Conservation (phyloP, 2,797 vertebrate genomes). For the Buceros bicornis region DNA sequence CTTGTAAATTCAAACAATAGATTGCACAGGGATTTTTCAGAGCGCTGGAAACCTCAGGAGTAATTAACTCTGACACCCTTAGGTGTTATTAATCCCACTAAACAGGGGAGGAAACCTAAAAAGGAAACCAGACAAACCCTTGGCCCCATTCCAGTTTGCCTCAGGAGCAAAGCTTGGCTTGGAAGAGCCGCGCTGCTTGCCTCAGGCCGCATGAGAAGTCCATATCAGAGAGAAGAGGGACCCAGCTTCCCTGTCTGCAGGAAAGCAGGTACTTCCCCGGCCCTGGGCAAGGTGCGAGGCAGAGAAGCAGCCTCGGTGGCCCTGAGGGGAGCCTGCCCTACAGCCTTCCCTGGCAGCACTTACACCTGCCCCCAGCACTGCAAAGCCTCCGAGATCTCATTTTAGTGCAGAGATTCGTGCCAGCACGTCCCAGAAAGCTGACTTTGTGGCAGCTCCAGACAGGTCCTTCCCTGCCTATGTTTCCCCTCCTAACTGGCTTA, state of each 20-base stretch:
- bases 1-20: background rate
- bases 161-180: background rate
- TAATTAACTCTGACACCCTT: slow-evolving; percentile 67
- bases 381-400: background rate
- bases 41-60: background rate
- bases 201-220: background rate
- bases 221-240: slow-evolving; percentile 28
- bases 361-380: background rate
- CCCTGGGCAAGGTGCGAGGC: background rate
- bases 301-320: background rate
- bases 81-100: slow-evolving; percentile 68
- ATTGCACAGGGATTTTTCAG: background rate
- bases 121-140: slow-evolving; percentile 64
- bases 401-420: background rate
- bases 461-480: accelerated
- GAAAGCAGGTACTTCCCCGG: slow-evolving; percentile 33
- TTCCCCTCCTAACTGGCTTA: background rate
- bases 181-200: background rate
- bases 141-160: slow-evolving; percentile 12
- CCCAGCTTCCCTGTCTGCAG: slow-evolving; percentile 42
- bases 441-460: background rate
- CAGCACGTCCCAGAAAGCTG: background rate
- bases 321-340: background rate
- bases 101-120: slow-evolving; percentile 39
- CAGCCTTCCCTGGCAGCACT: background rate